Base-by-base conservation (phyloP, 2,113 vertebrate species). In the Argyrosomus japonicus region DNA sequence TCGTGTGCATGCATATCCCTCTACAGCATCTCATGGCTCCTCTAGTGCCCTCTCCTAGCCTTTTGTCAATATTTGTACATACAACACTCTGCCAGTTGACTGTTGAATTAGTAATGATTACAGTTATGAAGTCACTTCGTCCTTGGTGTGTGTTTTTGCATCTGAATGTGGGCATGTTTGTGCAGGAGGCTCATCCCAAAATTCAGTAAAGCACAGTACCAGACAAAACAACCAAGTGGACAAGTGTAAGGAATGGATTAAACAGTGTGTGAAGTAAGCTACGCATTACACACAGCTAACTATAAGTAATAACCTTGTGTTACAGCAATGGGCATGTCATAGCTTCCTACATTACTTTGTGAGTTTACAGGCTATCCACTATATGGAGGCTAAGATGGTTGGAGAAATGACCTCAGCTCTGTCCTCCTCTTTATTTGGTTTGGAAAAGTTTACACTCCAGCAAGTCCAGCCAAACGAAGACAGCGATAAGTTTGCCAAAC, bases 91-190 rank as follows among this genome's bases (percentile, higher is more conserved):
- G 45, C 15, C 47, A 40, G 50, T 56, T 27, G 67, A 82, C 60
- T 83, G 11, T 51, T 83, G 82, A 83, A 87, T 88, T 78, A 78
- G 68, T 71, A 77, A 87, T 85, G 62, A 81, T 53, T 70, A 27
- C 75, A 67, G 36, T 82, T 64, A 57, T 70, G 29, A 58, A 54
- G 50, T 17, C 57, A 19, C 63, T 85, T 12, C 48, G 48, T 72
- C 45, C 19, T 63, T 7, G 0, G 63, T 63, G 40, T 65, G 74
- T 56, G 32, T 12, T 65, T 60, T 53, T 65, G 25, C 12, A 18
- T 43, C 1, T 32, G 43, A 8, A 40, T 48, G 29, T 29, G 13
- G 17, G 15, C 57, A 21, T 56, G 18, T 65, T 65, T 60, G 29
- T 23, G 40, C 48, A 58, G 23, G 71, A 53, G 36, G 14, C 50